These are phyloP conservation scores for Tenualosa thibaudeaui DNA, from an alignment of 2,797 vertebrate genomes.

Conservation along the genomic window DNA sequence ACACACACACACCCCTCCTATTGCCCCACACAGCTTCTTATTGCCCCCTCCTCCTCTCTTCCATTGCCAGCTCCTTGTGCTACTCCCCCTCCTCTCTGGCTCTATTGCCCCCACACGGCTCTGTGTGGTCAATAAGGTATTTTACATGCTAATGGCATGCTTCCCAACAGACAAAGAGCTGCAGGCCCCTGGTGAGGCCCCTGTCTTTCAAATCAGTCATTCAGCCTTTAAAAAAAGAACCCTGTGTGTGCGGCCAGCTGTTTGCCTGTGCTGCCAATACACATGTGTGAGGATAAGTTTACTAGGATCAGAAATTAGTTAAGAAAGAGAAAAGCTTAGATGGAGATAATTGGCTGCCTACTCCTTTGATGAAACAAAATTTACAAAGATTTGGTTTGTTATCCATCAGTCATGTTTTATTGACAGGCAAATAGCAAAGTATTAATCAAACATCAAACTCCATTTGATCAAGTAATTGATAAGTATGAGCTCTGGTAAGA, in stretches of 20 bases:
- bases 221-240: constrained; percentile 52
- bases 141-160: constrained; percentile 76
- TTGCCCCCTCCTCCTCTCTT: not conserved
- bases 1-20: too few relatives aligned
- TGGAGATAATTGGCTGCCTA: not conserved
- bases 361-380: not conserved
- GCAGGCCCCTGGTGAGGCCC: constrained; percentile 50
- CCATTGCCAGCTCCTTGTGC: not conserved
- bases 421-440: not conserved
- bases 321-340: not conserved
- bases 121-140: constrained; percentile 62
- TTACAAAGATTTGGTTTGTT: not conserved
- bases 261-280: constrained; percentile 60
- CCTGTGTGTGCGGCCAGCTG: constrained; percentile 60
- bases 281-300: constrained; percentile 2
- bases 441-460: not conserved
- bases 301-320: not conserved
- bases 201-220: constrained; percentile 41
- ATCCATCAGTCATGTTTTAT: not conserved
- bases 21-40: too few relatives aligned
- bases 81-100: constrained; percentile 34
- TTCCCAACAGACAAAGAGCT: constrained; percentile 63
- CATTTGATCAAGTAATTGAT: constrained; percentile 17
- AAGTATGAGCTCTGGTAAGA: not conserved
- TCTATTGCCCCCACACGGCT: constrained; percentile 40